Conservation (phyloP, 2,797 vertebrate species). For the Danio tinwini region DNA sequence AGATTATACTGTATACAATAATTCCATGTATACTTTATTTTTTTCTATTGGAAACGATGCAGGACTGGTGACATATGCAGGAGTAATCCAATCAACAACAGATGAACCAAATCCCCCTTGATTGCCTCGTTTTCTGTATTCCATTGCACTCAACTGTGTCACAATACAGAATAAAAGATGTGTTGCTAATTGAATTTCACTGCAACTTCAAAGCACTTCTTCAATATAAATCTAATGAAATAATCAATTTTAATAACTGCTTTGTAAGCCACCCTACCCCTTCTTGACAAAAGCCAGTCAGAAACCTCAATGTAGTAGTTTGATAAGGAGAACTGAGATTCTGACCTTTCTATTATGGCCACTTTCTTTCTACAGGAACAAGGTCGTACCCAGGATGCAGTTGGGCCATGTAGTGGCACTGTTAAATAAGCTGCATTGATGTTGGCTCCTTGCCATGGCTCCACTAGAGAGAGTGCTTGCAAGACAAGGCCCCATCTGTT, state of each 20-base stretch:
- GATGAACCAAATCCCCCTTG: background rate
- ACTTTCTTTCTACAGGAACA: conserved; percentile 14
- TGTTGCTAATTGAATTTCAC: background rate
- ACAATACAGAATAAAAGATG: background rate
- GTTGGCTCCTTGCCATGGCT: conserved; percentile 40
- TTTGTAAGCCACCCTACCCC: background rate
- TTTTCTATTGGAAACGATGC: too few species aligned
- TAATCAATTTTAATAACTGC: background rate
- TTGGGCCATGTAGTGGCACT: conserved; percentile 14
- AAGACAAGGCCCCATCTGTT: conserved; percentile 54
- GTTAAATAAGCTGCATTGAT: conserved; percentile 44
- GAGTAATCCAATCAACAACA: background rate
- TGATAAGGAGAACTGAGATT: background rate
- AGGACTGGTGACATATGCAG: background rate
- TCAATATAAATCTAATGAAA: background rate
- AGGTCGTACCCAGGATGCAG: conserved; percentile 2
- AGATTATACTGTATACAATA: too few species aligned
- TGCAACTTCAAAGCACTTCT: background rate
- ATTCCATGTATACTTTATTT: too few species aligned
- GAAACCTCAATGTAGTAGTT: background rate
- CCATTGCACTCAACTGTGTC: background rate
- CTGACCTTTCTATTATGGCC: conserved; percentile 28
- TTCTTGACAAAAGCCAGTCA: background rate
- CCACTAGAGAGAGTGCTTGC: conserved; percentile 39
- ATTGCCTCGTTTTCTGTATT: background rate